A percentile compares a stretch with the other conserved stretches of the same genome.
Evolutionary conservation across 2,888 invertebrate species (phyloP).

Genomic region (Schizaphis graminum): DNA sequence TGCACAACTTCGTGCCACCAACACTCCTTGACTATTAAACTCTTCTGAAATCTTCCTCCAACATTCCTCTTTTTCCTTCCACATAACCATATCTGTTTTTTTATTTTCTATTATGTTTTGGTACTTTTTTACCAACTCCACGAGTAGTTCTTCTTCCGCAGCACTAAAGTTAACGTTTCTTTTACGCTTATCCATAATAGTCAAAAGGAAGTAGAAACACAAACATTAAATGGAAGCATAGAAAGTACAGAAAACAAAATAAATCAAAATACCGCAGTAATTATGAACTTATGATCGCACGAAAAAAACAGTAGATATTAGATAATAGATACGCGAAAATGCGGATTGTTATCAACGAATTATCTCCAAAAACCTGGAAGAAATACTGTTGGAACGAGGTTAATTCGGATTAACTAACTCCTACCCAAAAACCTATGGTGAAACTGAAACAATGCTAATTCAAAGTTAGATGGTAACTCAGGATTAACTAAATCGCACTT

Average conservation of each 20-base stretch:
- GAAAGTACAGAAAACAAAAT: too few species aligned
- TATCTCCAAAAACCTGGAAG: neutral
- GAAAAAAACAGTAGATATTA: too few species aligned
- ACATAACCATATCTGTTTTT: conserved; percentile 1
- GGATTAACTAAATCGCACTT: neutral
- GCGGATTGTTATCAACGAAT: neutral
- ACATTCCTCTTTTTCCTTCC: conserved; percentile 20
- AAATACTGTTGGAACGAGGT: neutral
- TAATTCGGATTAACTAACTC: conserved; percentile 7
- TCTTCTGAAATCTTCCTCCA: neutral
- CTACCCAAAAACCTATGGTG: neutral
- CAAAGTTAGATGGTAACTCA: neutral
- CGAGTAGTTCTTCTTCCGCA: neutral
- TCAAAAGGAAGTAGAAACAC: too few species aligned
- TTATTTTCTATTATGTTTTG: neutral
- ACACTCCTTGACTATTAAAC: neutral
- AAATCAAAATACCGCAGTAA: neutral
- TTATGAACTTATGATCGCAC: too few species aligned
- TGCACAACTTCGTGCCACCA: neutral
- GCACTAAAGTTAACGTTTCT: conserved; percentile 1
- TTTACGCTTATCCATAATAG: neutral
- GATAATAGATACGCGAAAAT: too few species aligned
- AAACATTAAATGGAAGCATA: too few species aligned
- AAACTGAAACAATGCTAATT: neutral
- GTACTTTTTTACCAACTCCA: conserved; percentile 14